Conservation (phyloP, 2,113 vertebrate genomes). For the Enhydra lutris region DNA sequence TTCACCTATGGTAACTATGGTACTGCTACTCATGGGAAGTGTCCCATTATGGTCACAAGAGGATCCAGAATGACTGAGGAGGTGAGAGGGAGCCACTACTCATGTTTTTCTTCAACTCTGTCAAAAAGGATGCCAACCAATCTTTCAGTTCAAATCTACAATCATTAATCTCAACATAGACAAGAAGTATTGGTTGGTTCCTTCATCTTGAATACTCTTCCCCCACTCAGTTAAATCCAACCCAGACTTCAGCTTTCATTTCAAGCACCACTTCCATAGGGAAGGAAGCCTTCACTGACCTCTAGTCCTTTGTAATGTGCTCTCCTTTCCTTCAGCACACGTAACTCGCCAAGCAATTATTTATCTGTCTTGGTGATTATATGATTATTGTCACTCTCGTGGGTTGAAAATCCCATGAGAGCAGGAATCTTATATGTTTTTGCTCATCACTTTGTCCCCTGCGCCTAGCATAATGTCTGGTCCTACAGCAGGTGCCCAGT, state of each 20-base stretch:
- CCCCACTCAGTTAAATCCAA: not conserved
- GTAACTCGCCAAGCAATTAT: not conserved
- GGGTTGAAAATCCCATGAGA: not conserved
- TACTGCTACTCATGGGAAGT: not conserved
- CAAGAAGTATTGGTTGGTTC: not conserved
- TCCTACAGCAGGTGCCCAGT: not conserved
- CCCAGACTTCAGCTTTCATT: not conserved
- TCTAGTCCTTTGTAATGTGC: not conserved
- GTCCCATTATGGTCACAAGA: not conserved
- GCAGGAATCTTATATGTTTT: not conserved
- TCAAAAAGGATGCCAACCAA: not conserved
- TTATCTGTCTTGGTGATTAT: not conserved
- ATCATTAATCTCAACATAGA: not conserved
- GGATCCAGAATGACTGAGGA: not conserved
- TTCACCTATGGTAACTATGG: not conserved
- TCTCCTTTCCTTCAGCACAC: not conserved
- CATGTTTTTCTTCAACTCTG: not conserved
- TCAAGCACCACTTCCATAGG: not conserved
- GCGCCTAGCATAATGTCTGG: not conserved
- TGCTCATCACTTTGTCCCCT: not conserved
- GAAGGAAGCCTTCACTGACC: not conserved
- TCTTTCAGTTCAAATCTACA: not conserved
- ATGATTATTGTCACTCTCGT: not conserved
- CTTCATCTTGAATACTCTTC: not conserved
- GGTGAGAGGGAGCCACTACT: not conserved